phyloP scores from a whole-genome alignment of 2,113 vertebrate species.

The Pelobates fuscus region DNA sequence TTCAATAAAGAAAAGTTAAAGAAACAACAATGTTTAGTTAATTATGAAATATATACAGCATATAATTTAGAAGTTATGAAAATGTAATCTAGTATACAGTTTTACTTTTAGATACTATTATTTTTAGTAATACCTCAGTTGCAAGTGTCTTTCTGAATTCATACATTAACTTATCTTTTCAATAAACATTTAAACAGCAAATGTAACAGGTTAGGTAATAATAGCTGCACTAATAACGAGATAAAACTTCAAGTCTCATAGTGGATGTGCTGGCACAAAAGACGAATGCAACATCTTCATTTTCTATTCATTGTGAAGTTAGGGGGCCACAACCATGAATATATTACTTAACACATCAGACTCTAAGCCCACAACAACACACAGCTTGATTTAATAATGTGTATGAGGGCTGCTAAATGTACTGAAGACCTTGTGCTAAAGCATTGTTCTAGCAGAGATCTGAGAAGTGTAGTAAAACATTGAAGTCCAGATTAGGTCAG shows the following conservation, averaged over 20 bases:
- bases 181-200: neutral
- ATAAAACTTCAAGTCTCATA: too few relatives aligned
- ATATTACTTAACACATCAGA: constrained; percentile 28
- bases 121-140: too few relatives aligned
- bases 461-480: neutral
- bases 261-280: too few relatives aligned
- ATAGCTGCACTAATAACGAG: too few relatives aligned
- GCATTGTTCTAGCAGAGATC: constrained; percentile 29
- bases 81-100: too few relatives aligned
- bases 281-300: neutral
- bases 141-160: too few relatives aligned
- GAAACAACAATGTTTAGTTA: too few relatives aligned
- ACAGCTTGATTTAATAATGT: constrained; percentile 24
- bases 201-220: neutral
- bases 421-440: constrained; percentile 16
- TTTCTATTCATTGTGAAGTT: constrained; percentile 22
- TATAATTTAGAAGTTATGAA: too few relatives aligned
- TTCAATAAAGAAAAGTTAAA: too few relatives aligned
- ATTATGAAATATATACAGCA: too few relatives aligned
- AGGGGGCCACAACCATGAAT: constrained; percentile 20
- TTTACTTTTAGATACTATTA: too few relatives aligned
- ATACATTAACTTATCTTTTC: neutral
- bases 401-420: neutral
- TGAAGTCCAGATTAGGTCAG: neutral
- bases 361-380: constrained; percentile 33